Evolutionary conservation across 1,140 invertebrate genomes (phyloP).

Genomic region (Armadillidium nasatum): DNA sequence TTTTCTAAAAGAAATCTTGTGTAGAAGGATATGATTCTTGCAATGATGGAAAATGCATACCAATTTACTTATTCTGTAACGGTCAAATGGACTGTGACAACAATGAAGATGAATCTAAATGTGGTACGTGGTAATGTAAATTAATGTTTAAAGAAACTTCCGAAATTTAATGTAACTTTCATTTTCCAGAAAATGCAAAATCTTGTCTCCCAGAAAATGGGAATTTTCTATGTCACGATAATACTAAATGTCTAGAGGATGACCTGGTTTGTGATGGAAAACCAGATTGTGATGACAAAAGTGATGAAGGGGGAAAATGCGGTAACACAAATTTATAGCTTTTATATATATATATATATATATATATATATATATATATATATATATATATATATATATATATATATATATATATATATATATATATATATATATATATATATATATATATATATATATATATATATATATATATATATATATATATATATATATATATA

Average conservation of each 20-base stretch:
- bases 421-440: too few relatives aligned
- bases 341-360: too few relatives aligned
- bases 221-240: conserved; percentile 57
- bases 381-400: too few relatives aligned
- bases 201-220: background rate
- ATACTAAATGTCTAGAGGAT: conserved; percentile 61
- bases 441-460: too few relatives aligned
- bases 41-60: background rate
- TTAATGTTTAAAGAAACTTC: background rate
- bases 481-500: too few relatives aligned
- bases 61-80: background rate
- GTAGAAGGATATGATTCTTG: background rate
- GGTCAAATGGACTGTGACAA: background rate
- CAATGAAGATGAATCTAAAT: background rate
- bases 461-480: too few relatives aligned
- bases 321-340: conserved; percentile 51
- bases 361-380: too few relatives aligned
- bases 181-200: background rate
- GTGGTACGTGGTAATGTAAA: background rate
- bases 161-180: background rate
- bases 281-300: conserved; percentile 66
- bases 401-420: too few relatives aligned
- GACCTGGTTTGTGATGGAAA: conserved; percentile 62
- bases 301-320: conserved; percentile 73
- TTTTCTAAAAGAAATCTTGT: background rate